Evolutionary conservation across 1,140 invertebrate genomes (phyloP).

Genomic region (Chironomus striatipennis): DNA sequence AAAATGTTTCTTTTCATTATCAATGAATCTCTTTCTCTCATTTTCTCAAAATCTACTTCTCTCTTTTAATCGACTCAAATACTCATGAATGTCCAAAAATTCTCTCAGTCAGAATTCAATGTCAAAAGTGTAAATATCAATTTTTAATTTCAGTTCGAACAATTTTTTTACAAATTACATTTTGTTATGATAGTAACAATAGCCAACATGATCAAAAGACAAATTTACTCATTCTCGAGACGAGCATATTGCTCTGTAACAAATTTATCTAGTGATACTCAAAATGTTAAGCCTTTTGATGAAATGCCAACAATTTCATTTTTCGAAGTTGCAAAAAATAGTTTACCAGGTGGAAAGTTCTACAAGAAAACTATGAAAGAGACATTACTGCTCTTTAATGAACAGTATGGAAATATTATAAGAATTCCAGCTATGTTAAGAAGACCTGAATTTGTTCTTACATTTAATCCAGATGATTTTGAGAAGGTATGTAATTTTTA

Average conservation of each 20-base stretch:
- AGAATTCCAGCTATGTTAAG: slow-evolving; percentile 31
- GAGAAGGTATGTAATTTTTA: slow-evolving; percentile 26
- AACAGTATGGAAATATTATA: slow-evolving; percentile 33
- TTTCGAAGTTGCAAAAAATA: not conserved
- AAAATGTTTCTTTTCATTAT: too few relatives aligned
- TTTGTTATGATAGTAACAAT: too few relatives aligned
- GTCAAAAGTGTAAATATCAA: too few relatives aligned
- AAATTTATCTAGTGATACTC: not conserved
- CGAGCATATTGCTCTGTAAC: not conserved
- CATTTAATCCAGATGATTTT: slow-evolving; percentile 34
- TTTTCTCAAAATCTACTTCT: too few relatives aligned
- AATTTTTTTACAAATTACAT: too few relatives aligned
- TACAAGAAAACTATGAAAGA: slow-evolving; percentile 29
- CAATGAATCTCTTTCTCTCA: too few relatives aligned
- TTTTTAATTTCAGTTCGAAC: too few relatives aligned
- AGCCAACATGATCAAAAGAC: too few relatives aligned
- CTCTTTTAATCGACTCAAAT: too few relatives aligned
- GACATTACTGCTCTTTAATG: slow-evolving; percentile 29
- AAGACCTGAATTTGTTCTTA: slow-evolving; percentile 27
- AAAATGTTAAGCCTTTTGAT: not conserved
- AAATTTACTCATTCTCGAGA: too few relatives aligned
- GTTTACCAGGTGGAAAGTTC: slow-evolving; percentile 23
- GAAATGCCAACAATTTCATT: not conserved
- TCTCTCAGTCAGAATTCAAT: too few relatives aligned
- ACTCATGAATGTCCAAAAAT: too few relatives aligned